Percentiles rank a stretch among this genome's conserved stretches.
phyloP scores from a whole-genome alignment of 2,888 invertebrate genomes.

The Clunio marinus region DNA sequence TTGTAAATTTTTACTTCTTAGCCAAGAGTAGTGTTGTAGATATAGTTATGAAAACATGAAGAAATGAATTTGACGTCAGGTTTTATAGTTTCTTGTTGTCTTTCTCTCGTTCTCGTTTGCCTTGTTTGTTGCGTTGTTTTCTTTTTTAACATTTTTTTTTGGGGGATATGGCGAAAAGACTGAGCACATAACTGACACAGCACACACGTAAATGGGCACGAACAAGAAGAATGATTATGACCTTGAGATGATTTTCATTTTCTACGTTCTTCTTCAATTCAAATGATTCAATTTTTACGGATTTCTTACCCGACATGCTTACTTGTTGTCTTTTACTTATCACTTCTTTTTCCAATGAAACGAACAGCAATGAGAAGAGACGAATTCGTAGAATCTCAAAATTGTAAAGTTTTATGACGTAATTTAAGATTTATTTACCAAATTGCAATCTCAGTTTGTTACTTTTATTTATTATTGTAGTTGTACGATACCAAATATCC shows the following conservation, averaged over 20 bases:
- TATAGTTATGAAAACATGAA: not conserved
- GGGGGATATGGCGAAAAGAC: not conserved
- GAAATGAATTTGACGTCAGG: slow-evolving; percentile 28
- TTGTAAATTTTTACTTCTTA: not conserved
- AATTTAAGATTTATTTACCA: too few relatives aligned
- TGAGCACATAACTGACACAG: not conserved
- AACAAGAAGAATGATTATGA: not conserved
- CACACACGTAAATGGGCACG: not conserved
- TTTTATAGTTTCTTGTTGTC: slow-evolving; percentile 12
- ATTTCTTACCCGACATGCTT: too few relatives aligned
- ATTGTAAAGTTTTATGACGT: too few relatives aligned
- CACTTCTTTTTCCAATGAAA: too few relatives aligned
- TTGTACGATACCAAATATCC: too few relatives aligned
- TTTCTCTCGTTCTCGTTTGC: not conserved
- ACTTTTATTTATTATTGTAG: too few relatives aligned
- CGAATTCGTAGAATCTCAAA: too few relatives aligned
- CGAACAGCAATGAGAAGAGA: too few relatives aligned
- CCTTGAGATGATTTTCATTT: slow-evolving; percentile 22
- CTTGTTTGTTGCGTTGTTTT: not conserved
- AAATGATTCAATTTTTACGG: too few relatives aligned
- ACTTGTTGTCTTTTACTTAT: too few relatives aligned
- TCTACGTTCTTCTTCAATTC: not conserved
- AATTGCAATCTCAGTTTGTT: too few relatives aligned
- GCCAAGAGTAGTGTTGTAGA: not conserved
- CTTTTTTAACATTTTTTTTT: not conserved